Conservation (phyloP, 2,113 vertebrate genomes). For the Nothoprocta perdicaria region DNA sequence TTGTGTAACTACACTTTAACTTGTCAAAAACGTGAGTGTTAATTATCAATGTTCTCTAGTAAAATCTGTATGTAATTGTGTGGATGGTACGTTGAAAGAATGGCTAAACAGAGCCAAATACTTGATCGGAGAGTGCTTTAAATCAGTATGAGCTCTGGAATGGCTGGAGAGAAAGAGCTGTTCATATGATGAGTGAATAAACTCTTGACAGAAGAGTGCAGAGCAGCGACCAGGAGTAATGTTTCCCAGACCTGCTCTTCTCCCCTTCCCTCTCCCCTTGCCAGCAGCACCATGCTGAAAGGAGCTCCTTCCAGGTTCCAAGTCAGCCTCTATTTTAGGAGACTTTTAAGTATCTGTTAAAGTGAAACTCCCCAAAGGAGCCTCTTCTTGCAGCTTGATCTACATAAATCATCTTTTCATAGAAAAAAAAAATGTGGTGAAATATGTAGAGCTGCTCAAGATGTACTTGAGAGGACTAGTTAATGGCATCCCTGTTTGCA, state of each 20-base stretch:
- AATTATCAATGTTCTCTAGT: neutral
- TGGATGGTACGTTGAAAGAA: neutral
- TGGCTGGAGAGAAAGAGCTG: neutral
- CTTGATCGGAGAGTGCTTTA: neutral
- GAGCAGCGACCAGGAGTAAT: neutral
- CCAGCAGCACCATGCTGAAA: neutral
- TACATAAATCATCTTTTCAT: neutral
- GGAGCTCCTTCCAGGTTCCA: neutral
- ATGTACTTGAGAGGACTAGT: constrained; percentile 7
- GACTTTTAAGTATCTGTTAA: neutral
- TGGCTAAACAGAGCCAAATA: neutral
- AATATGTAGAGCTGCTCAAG: constrained; percentile 22
- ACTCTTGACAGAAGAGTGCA: neutral
- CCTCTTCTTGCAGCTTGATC: neutral
- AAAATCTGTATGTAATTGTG: neutral
- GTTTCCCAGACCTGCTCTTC: neutral
- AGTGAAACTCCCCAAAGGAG: neutral
- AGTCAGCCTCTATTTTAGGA: neutral
- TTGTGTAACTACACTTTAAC: neutral
- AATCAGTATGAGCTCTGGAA: neutral
- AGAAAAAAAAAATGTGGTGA: neutral
- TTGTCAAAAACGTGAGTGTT: neutral
- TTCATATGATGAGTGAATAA: neutral
- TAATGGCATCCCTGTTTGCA: neutral
- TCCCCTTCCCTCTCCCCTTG: neutral